Evolutionary conservation across 1,140 invertebrate genomes (phyloP).

Genomic region (Leptonema lineaticorne): DNA sequence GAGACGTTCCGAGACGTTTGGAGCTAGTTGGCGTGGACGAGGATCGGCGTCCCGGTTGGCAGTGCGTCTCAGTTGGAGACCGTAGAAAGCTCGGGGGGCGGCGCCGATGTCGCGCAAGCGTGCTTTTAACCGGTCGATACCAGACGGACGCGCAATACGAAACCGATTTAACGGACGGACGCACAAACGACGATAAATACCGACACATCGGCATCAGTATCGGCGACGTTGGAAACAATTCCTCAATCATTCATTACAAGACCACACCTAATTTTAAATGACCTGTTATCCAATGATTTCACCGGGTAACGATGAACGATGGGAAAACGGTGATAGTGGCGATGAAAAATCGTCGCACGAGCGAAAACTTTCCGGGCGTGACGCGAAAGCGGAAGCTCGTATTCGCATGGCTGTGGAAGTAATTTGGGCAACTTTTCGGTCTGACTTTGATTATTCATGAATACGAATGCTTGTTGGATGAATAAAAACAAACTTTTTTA

Average conservation of each 20-base stretch:
- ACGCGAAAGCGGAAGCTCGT: no score
- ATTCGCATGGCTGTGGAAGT: no score
- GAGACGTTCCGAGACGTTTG: slow-evolving; percentile 47
- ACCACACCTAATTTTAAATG: not conserved
- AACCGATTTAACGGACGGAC: slow-evolving; percentile 1
- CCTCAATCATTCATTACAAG: not conserved
- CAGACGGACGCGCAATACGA: slow-evolving; percentile 29
- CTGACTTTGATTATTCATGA: no score
- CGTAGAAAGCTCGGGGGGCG: slow-evolving; percentile 11
- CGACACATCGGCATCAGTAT: not conserved
- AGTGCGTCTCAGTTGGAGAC: slow-evolving; percentile 27
- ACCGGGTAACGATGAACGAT: no score
- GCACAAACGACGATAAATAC: not conserved
- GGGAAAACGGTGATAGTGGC: no score
- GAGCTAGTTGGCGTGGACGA: slow-evolving; percentile 47
- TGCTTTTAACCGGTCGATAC: slow-evolving; percentile 42
- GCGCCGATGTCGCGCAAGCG: slow-evolving; percentile 37
- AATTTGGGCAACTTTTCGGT: no score
- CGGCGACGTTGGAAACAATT: not conserved
- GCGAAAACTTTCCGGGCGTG: no score
- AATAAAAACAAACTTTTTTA: no score
- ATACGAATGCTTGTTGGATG: no score
- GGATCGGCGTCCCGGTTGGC: slow-evolving; percentile 45
- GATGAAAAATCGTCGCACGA: no score
- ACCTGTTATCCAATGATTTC: not conserved